A percentile compares a stretch with the other conserved stretches of the same genome.
Evolutionary conservation across 1,140 invertebrate species (phyloP).

Genomic region (Rhizoglyphus robini): DNA sequence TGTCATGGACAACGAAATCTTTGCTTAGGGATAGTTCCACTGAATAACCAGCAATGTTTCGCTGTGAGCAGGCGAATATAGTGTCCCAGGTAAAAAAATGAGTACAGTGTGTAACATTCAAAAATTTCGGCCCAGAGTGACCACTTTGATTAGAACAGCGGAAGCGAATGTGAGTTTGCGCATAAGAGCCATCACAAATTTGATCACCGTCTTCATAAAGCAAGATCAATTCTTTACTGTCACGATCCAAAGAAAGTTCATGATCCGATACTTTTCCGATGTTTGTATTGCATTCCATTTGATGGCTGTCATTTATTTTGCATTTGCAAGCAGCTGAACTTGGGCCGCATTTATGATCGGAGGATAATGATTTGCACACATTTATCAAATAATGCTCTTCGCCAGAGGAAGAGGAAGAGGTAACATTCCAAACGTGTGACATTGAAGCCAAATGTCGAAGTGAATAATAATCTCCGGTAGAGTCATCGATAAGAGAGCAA

Average conservation of each 20-base stretch:
- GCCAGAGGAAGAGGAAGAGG: background rate
- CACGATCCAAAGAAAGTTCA: background rate
- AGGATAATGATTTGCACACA: constrained; percentile 14
- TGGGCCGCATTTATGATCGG: background rate
- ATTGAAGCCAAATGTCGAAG: constrained; percentile 25
- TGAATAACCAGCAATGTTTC: background rate
- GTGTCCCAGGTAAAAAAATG: constrained; percentile 34
- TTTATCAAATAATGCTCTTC: constrained; percentile 13
- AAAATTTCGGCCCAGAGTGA: constrained; percentile 12
- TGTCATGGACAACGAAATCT: background rate
- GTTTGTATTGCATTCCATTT: background rate
- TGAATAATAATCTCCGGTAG: constrained; percentile 19
- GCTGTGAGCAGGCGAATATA: constrained; percentile 28
- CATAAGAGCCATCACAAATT: background rate
- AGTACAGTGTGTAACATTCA: constrained; percentile 26
- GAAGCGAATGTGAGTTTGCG: constrained; percentile 14
- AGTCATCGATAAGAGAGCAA: constrained; percentile 18
- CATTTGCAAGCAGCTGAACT: constrained; percentile 1
- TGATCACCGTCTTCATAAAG: constrained; percentile 19
- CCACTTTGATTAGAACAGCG: constrained; percentile 18
- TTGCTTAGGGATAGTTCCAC: background rate
- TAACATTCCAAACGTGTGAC: constrained; percentile 25
- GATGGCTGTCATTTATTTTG: background rate
- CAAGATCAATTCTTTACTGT: constrained; percentile 18
- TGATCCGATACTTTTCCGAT: background rate